A percentile compares a stretch with the other conserved stretches of the same genome.
phyloP scores from a whole-genome alignment of 1,140 invertebrate genomes.

The Andricus grossulariae region DNA sequence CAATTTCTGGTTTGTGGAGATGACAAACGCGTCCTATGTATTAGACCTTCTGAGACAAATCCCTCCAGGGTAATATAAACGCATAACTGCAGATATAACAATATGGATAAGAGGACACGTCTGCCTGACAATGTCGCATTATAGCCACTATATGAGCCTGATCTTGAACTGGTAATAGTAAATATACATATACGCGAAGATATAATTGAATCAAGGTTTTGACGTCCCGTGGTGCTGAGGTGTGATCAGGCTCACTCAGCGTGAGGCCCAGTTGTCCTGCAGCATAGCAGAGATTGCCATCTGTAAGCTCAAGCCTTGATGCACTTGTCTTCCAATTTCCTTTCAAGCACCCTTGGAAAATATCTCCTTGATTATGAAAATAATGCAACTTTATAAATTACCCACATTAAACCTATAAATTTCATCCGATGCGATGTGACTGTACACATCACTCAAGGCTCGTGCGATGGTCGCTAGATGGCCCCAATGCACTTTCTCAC shows the following conservation, averaged over 20 bases:
- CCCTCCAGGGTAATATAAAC: background rate
- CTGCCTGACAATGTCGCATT: constrained; percentile 46
- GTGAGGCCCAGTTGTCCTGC: constrained; percentile 53
- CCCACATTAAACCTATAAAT: background rate
- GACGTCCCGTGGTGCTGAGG: constrained; percentile 59
- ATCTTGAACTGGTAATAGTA: constrained; percentile 53
- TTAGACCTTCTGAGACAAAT: background rate
- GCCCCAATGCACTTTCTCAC: too few relatives aligned
- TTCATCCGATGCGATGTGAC: background rate
- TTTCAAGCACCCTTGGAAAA: constrained; percentile 2
- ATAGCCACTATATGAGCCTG: constrained; percentile 45
- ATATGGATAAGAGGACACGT: constrained; percentile 37
- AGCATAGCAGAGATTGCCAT: constrained; percentile 53
- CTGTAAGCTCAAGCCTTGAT: constrained; percentile 47
- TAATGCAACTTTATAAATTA: constrained; percentile 20
- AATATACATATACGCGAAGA: constrained; percentile 53
- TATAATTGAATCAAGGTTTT: constrained; percentile 63
- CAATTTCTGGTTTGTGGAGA: too few relatives aligned
- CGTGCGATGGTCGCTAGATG: too few relatives aligned
- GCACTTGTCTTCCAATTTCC: constrained; percentile 55
- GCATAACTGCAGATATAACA: constrained; percentile 10
- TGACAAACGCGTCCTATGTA: too few relatives aligned
- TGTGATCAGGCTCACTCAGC: constrained; percentile 60
- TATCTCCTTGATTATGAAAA: constrained; percentile 1
- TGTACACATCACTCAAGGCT: too few relatives aligned